Percentiles rank a stretch among this genome's conserved stretches.
Evolutionary conservation across 2,113 vertebrate species (phyloP).

Genomic region (Gymnorhina tibicen): DNA sequence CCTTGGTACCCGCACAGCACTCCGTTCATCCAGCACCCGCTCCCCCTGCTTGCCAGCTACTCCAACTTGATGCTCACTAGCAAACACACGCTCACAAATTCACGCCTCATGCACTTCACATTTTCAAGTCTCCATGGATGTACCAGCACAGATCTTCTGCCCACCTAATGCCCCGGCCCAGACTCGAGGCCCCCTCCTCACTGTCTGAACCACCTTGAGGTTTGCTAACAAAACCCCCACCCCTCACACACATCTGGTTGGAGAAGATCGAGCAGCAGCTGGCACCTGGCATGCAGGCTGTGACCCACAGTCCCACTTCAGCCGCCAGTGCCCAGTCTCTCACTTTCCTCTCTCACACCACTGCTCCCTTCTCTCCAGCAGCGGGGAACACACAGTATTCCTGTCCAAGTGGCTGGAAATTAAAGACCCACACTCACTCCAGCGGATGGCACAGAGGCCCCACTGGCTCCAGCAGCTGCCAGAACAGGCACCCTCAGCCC

Average conservation of each 20-base stretch:
- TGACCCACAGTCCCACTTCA: background rate
- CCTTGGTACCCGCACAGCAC: rapidly evolving
- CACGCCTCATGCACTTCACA: background rate
- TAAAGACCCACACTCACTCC: background rate
- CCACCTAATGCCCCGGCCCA: background rate
- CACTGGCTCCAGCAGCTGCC: background rate
- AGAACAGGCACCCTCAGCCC: background rate
- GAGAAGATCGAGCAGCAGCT: background rate
- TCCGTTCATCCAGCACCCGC: background rate
- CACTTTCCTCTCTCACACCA: background rate
- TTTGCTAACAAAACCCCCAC: background rate
- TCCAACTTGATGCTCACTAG: background rate
- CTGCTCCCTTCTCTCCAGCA: background rate
- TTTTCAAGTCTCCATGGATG: background rate
- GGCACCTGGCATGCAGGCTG: background rate
- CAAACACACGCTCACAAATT: background rate
- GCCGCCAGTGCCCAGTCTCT: rapidly evolving
- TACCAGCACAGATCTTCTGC: background rate
- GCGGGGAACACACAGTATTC: background rate
- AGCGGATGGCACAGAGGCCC: background rate
- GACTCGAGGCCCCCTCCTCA: rapidly evolving
- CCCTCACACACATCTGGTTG: rapidly evolving
- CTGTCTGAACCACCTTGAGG: background rate
- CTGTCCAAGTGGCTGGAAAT: background rate
- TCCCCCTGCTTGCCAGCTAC: background rate